Conservation (phyloP, 2,888 invertebrate species). For the Cynaeus angustus region DNA sequence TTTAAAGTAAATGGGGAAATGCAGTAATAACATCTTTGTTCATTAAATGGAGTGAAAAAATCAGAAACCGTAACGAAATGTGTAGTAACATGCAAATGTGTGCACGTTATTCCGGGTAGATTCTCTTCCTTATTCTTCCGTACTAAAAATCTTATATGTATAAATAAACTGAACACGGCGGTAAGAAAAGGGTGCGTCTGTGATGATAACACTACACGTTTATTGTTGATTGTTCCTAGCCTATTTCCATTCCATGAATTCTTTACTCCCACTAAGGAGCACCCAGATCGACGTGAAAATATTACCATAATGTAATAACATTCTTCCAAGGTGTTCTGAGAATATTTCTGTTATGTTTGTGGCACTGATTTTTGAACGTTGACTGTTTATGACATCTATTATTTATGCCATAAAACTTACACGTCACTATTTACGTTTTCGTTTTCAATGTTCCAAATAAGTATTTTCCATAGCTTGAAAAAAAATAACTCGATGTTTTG, state of each 20-base stretch:
- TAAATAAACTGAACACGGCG: background rate
- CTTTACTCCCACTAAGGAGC: conserved; percentile 42
- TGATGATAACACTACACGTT: background rate
- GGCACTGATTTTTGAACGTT: too few relatives aligned
- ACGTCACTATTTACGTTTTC: too few relatives aligned
- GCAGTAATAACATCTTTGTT: conserved; percentile 40
- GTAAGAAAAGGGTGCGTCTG: conserved; percentile 16
- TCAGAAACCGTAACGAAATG: conserved; percentile 43
- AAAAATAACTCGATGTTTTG: too few relatives aligned
- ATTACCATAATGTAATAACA: conserved; percentile 43
- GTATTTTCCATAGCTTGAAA: too few relatives aligned
- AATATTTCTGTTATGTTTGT: conserved; percentile 28
- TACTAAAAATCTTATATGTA: background rate
- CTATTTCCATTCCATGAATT: conserved; percentile 43
- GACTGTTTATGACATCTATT: background rate
- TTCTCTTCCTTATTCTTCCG: conserved; percentile 10
- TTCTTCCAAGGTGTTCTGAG: conserved; percentile 24
- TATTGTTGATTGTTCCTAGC: conserved; percentile 8
- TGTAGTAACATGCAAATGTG: conserved; percentile 43
- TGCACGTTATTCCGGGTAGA: conserved; percentile 7
- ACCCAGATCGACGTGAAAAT: conserved; percentile 44
- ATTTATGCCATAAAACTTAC: too few relatives aligned
- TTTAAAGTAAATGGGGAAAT: conserved; percentile 43
- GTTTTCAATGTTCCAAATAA: too few relatives aligned
- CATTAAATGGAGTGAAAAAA: conserved; percentile 48